Evolutionary conservation across 2,113 vertebrate species (phyloP).

Genomic region (Piaya cayana): DNA sequence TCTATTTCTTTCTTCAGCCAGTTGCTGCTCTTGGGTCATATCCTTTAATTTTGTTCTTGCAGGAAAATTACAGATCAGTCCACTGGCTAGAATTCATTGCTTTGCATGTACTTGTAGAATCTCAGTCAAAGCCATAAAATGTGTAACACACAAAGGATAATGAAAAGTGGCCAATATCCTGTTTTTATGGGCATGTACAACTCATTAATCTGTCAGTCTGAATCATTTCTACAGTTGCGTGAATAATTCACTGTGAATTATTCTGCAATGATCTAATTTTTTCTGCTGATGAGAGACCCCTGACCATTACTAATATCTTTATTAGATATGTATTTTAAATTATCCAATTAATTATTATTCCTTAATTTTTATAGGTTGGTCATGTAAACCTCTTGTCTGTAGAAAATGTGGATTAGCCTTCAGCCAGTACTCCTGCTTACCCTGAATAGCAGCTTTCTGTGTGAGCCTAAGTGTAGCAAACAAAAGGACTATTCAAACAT

Average conservation of each 20-base stretch:
- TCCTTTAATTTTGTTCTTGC: neutral
- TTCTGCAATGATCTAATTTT: constrained; percentile 18
- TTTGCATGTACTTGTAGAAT: constrained; percentile 1
- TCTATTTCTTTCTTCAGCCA: neutral
- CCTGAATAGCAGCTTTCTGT: neutral
- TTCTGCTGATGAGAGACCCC: neutral
- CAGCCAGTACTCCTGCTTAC: neutral
- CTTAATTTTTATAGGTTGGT: neutral
- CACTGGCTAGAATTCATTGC: neutral
- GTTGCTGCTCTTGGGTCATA: neutral
- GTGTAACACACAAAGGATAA: neutral
- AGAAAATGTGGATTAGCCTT: neutral
- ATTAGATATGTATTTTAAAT: neutral
- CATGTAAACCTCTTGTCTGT: neutral
- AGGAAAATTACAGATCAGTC: neutral
- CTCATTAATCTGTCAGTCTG: constrained; percentile 44
- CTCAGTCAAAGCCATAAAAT: neutral
- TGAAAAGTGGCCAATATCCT: constrained; percentile 25
- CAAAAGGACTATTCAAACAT: constrained; percentile 42
- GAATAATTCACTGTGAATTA: constrained; percentile 34
- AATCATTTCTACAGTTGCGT: constrained; percentile 39
- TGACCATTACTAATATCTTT: constrained; percentile 19
- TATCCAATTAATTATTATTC: neutral
- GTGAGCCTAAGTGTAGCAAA: neutral
- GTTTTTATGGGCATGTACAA: constrained; percentile 23